Base-by-base conservation (phyloP, 2,113 vertebrate species). In the Orientallactaga bullata region DNA sequence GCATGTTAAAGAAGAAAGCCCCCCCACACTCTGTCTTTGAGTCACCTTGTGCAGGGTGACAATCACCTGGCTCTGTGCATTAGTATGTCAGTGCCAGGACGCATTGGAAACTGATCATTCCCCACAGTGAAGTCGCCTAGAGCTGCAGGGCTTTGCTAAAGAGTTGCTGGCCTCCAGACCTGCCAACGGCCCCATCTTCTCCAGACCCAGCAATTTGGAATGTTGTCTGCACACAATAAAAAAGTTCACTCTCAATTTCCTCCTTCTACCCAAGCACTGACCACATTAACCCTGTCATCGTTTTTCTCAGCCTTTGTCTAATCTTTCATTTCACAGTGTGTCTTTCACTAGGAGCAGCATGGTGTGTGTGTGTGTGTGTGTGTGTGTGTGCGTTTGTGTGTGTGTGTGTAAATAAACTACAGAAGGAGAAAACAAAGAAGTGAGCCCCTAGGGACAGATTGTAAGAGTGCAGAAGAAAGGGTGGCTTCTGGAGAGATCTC, bases 21-120 rank as follows among this genome's bases (percentile, higher is more conserved):
- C 10, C 55, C 63, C 60, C 32, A 24, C 85, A n/a, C 89, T 90
- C 65, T 91, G 69, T 92, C 84, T 91, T 84, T 37, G 93, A 93
- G 39, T 95, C 91, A 81, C 83, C 90, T 88, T 95, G 55, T n/a
- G 65, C 73, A 66, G 74, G 55, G 51, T 63, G 35, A 90, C 89
- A 79, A 35, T 30, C 84, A 71, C 0, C 58, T 78, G 74, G 66
- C 51, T 95, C 65, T 51, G 47, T 32, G 51, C 60, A 23, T 51
- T 82, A 32, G 63, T 13, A 6, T 85, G n/a, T 80, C n/a, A 77
- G 72, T 66, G 69, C 35, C n/a, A 55, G 66, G 74, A 58, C 30
- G 21, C 30, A 0, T 23, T 60, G 63, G 23, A 81, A 80, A 80
- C 32, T 77, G 30, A 74, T 61, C 21, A 6, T 88, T 55, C 47